Percentiles rank a stretch among this genome's conserved stretches.
phyloP scores from a whole-genome alignment of 2,888 invertebrate species.

The Epinotia nisella region DNA sequence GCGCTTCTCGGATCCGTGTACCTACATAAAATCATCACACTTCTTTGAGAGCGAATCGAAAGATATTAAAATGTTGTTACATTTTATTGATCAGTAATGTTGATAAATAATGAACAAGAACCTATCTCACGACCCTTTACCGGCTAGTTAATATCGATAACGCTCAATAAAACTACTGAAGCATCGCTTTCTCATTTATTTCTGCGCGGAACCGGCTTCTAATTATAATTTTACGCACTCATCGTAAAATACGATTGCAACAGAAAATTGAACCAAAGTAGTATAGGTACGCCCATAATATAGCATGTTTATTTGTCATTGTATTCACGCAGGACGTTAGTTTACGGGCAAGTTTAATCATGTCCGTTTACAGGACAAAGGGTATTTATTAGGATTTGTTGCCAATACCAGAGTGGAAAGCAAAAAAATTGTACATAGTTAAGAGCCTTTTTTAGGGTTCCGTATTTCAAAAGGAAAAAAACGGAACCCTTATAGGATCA shows the following conservation, averaged over 20 bases:
- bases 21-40: background rate
- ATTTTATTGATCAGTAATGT: background rate
- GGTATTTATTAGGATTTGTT: background rate
- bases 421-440: no score
- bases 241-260: background rate
- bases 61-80: background rate
- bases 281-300: background rate
- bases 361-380: background rate
- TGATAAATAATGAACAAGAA: background rate
- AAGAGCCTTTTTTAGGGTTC: no score
- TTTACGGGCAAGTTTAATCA: conserved; percentile 1
- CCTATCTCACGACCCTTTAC: background rate
- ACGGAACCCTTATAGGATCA: no score
- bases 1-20: background rate
- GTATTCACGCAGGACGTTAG: background rate
- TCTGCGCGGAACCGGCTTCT: background rate
- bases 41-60: background rate
- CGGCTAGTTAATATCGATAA: background rate
- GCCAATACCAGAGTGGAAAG: no score
- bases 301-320: conserved; percentile 5
- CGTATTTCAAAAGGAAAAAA: no score
- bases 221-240: background rate
- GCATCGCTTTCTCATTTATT: background rate
- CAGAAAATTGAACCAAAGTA: background rate
- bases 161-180: background rate